Evolutionary conservation across 2,888 invertebrate genomes (phyloP), one percentile per base, ranked within the genome.

Genomic region (Sarcophaga rosellei): DNA sequence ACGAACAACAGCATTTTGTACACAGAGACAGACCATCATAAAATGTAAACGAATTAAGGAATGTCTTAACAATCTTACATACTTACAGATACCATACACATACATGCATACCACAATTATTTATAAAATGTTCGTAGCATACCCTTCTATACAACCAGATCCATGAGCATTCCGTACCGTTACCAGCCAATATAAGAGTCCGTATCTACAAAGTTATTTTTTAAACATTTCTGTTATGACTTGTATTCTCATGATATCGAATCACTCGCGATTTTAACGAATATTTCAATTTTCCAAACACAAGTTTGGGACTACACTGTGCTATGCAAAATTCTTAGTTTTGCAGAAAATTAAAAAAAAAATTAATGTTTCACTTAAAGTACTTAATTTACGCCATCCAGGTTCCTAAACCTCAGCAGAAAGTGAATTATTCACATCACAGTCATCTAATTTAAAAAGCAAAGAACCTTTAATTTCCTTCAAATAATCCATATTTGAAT

Each of bases 1-100:
- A 35, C 35, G 35, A 35, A 45, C 20, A 61, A 68, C 62, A 69
- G 45, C 73, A 74, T n/a, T 66, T 66, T 63, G 75, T 44, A 84
- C 76, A 77, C 53, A 74, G 25, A 35, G 15, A n/a, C n/a, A 65
- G 78, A 61, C 77, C 84, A 81, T 84, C 86, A 86, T 86, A 84
- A 84, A 81, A 86, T 81, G 83, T 77, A 85, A 81, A 81, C 73
- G 77, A 78, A 76, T 44, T 20, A 79, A 75, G 76, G 87, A 87
- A 87, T 82, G 62, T 79, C 73, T 87, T 76, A 82, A 81, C 81
- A 82, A 85, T 84, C 78, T 53, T 35, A 35, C 76, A 81, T 76
- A 69, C 68, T 74, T 65, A 21, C 57, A 76, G 63, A 81, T 53
- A 8, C 4, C 20, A 35, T 15, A 47, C 17, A 10, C 45, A 23